These are phyloP conservation scores for Troides aeacus DNA, from an alignment of 2,888 invertebrate species.

Conservation along the genomic window DNA sequence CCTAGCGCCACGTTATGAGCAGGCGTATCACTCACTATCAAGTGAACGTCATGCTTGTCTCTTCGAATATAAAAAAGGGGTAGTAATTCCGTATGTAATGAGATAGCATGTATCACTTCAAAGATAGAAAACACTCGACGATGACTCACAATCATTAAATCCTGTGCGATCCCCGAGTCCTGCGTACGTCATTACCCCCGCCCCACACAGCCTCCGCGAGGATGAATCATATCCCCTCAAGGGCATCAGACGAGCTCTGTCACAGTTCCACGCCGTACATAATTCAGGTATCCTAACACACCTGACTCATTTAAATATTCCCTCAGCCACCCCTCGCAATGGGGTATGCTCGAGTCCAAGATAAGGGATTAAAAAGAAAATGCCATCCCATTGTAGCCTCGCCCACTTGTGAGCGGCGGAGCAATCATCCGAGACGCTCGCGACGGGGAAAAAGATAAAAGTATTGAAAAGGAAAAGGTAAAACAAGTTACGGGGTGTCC, in stretches of 20 bases:
- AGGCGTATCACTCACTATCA: too few species aligned
- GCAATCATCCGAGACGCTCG: conserved; percentile 60
- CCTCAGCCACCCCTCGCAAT: conserved; percentile 40
- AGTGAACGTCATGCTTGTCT: too few species aligned
- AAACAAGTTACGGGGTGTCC: conserved; percentile 44
- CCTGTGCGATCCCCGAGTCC: conserved; percentile 1
- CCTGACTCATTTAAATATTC: conserved; percentile 60
- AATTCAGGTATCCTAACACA: conserved; percentile 34
- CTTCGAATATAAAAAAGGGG: too few species aligned
- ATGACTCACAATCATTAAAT: conserved; percentile 24
- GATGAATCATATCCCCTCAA: conserved; percentile 23
- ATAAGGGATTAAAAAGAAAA: conserved; percentile 70
- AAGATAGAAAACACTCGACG: background rate
- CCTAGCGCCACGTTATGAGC: too few species aligned
- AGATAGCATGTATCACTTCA: too few species aligned
- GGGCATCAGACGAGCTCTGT: conserved; percentile 36
- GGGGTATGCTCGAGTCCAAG: conserved; percentile 45
- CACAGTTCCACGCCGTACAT: conserved; percentile 26
- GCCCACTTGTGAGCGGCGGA: conserved; percentile 49
- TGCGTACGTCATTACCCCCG: conserved; percentile 14
- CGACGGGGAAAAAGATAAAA: conserved; percentile 47
- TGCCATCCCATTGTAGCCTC: conserved; percentile 54
- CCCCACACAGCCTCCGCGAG: background rate
- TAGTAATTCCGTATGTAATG: too few species aligned
- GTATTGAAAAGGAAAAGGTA: conserved; percentile 45